Conservation (phyloP, 2,113 vertebrate genomes). For the Leptobrachium ailaonicum region DNA sequence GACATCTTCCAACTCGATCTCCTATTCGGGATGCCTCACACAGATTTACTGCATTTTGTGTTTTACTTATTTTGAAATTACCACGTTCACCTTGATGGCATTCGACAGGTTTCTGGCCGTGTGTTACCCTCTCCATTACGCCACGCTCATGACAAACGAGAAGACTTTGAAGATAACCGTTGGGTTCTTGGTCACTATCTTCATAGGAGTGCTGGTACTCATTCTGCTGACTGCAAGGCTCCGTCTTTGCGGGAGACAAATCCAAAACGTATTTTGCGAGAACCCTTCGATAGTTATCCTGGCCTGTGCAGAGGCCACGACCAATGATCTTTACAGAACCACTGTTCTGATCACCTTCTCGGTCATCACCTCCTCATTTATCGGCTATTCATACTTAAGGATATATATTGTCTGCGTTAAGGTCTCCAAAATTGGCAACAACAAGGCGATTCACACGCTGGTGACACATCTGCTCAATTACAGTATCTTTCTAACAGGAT, state of each 20-base stretch:
- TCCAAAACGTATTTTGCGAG: conserved; percentile 10
- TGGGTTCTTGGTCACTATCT: neutral
- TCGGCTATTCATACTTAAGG: neutral
- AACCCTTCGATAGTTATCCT: conserved; percentile 3
- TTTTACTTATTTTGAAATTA: conserved; percentile 4
- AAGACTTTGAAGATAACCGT: neutral
- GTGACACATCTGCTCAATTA: conserved; percentile 30
- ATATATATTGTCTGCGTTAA: conserved; percentile 9
- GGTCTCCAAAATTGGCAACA: neutral
- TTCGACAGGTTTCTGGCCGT: conserved; percentile 2
- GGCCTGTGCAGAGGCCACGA: neutral
- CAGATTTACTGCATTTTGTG: neutral
- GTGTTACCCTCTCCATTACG: conserved; percentile 1
- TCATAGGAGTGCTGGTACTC: neutral
- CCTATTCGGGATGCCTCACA: neutral
- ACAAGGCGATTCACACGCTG: conserved; percentile 18
- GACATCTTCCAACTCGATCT: conserved; percentile 5
- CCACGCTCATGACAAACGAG: neutral
- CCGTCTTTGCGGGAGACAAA: neutral
- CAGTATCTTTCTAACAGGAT: conserved; percentile 3
- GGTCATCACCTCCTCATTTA: neutral
- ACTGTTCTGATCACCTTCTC: neutral
- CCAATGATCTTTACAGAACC: neutral
- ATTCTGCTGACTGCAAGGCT: neutral
- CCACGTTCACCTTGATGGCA: conserved; percentile 7